Base-by-base conservation (phyloP, 2,888 invertebrate genomes). In the Drosophila monieri region DNA sequence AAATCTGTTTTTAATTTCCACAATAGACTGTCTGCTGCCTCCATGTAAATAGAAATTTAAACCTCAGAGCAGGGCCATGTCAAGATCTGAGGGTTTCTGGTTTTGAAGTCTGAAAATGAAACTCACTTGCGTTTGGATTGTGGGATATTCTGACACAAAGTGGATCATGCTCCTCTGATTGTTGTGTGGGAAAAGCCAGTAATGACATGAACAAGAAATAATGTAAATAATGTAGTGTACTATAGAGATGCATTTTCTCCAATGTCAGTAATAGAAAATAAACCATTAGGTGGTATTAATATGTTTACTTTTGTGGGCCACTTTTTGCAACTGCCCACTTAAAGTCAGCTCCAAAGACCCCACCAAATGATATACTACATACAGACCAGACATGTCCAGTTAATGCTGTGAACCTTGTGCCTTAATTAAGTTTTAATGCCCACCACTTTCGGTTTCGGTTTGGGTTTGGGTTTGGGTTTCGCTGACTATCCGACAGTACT, bases 391-490 rank as follows among this genome's bases (percentile, higher is more conserved):
- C 18, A 14, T 44, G 32, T 59, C 51, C 67, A 62, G 71, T 66
- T 70, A 48, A 68, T 55, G 47, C 58, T 75, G 76, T 80, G 73
- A 80, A 75, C 76, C 81, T 79, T 77, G 71, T 74, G 73, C 58
- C 76, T 77, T 85, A 87, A 88, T 81, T 80, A 85, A 85, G 77
- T 77, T 72, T 77, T 77, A 84, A 84, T 80, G 64, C 53, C 74
- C 71, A 56, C 76, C 75, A 83, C 76, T 81, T 85, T 81, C 60
- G 47, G 57, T 58, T n/a, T n/a, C n/a, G n/a, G 35, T n/a, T 35
- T 27, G 9, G 27, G 27, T 81, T 85, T 76, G 55, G 43, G 57
- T 58, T 65, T 73, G 51, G 62, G 46, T 35, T 35, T n/a, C n/a
- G n/a, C n/a, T 14, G n/a, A 14, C 35, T n/a, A 53, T 71, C 59